A percentile compares a stretch with the other conserved stretches of the same genome.
Conservation (phyloP, 2,797 vertebrate species). For the Onychomys torridus region DNA sequence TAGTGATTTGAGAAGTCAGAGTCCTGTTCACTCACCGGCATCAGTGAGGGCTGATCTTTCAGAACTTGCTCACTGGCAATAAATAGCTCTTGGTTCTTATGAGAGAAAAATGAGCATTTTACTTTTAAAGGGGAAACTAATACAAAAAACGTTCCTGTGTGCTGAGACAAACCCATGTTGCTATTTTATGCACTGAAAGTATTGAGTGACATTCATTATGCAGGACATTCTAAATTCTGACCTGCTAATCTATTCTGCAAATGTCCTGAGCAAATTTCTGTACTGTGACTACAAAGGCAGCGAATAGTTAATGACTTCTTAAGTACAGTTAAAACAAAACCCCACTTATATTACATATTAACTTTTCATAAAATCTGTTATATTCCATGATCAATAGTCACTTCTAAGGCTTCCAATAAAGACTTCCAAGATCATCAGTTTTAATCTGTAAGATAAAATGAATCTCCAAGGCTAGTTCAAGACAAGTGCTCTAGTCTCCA, state of each 20-base stretch:
- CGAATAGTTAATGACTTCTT: neutral
- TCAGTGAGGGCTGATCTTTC: constrained; percentile 92
- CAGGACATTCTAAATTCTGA: neutral
- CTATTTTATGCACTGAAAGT: neutral
- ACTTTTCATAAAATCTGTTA: constrained; percentile 46
- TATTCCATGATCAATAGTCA: neutral
- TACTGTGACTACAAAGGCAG: neutral
- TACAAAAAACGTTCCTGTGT: neutral
- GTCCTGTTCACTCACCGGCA: constrained; percentile 92
- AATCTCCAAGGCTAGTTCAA: neutral
- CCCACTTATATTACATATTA: neutral
- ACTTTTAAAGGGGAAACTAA: constrained; percentile 68
- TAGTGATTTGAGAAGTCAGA: constrained; percentile 66
- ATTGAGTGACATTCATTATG: neutral
- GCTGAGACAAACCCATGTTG: constrained; percentile 33
- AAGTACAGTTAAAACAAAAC: neutral
- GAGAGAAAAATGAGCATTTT: constrained; percentile 87
- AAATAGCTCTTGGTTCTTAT: constrained; percentile 95
- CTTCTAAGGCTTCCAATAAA: neutral
- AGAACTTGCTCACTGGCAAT: constrained; percentile 96
- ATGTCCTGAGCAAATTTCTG: neutral
- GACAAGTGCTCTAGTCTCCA: neutral
- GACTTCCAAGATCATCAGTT: neutral
- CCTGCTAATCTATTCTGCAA: constrained; percentile 19
- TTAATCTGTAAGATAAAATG: constrained; percentile 38